Evolutionary conservation across 2,797 vertebrate genomes (phyloP).

Genomic region (Takifugu ocellatus): DNA sequence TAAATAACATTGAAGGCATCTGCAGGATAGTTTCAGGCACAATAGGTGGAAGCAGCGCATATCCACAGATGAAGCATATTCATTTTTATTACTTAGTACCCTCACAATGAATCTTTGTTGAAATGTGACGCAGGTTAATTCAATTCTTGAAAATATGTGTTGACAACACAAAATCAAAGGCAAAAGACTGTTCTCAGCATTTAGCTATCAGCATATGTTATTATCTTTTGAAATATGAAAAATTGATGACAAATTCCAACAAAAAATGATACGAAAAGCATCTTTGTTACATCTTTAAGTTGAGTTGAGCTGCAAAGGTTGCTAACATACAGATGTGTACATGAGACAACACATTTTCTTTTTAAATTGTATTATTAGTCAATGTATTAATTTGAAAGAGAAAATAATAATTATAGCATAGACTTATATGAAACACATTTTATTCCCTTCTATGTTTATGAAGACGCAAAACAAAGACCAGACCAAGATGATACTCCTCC

Average conservation of each 20-base stretch:
- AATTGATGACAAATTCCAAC: too few species aligned
- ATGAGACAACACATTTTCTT: too few species aligned
- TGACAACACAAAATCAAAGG: too few species aligned
- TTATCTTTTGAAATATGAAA: too few species aligned
- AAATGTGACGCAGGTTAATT: neutral
- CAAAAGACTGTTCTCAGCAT: too few species aligned
- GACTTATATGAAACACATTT: neutral
- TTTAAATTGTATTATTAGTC: too few species aligned
- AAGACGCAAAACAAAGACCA: constrained; percentile 83
- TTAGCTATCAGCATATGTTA: too few species aligned
- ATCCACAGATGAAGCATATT: constrained; percentile 6
- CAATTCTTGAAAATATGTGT: neutral
- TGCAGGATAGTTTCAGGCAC: neutral
- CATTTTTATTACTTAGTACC: neutral
- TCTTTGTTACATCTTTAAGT: neutral
- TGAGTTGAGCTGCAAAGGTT: too few species aligned
- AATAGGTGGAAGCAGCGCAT: neutral
- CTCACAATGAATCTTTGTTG: neutral
- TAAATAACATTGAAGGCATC: constrained; percentile 8
- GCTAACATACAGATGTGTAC: too few species aligned
- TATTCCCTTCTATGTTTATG: constrained; percentile 24
- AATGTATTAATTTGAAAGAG: too few species aligned
- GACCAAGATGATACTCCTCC: constrained; percentile 93
- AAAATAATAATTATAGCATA: too few species aligned
- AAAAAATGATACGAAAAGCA: neutral